phyloP scores from a whole-genome alignment of 2,113 vertebrate species.

The Prunella himalayana region DNA sequence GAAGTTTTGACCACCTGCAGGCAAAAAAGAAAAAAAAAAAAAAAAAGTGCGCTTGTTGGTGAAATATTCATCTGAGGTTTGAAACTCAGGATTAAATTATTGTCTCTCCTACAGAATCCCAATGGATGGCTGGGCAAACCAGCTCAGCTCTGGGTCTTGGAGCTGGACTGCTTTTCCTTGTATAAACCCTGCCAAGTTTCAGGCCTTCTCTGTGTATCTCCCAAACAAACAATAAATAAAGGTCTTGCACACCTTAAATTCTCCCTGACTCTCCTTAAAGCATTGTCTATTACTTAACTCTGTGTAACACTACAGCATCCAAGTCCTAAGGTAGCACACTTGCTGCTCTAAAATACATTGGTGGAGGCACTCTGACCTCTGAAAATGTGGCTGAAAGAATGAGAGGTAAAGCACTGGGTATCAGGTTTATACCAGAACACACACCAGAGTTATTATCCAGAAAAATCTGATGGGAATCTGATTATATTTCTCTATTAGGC shows the following conservation, averaged over 20 bases:
- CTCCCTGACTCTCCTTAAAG: not conserved
- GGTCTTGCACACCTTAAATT: not conserved
- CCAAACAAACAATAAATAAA: not conserved
- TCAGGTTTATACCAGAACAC: not conserved
- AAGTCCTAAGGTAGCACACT: not conserved
- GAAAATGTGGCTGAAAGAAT: not conserved
- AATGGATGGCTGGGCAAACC: not conserved
- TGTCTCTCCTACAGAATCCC: not conserved
- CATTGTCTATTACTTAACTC: not conserved
- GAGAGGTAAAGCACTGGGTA: not conserved
- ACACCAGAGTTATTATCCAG: not conserved
- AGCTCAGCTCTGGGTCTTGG: not conserved
- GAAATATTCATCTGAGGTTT: not conserved
- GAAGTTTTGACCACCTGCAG: not conserved
- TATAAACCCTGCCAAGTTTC: not conserved
- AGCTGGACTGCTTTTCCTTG: not conserved
- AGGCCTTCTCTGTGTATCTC: not conserved
- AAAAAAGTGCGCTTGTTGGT: not conserved
- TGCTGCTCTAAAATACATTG: not conserved
- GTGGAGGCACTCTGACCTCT: not conserved
- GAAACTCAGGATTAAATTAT: not conserved
- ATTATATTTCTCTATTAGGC: not conserved
- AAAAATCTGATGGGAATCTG: not conserved
- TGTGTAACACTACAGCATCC: not conserved
- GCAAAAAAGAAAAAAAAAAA: not conserved